A percentile compares a stretch with the other conserved stretches of the same genome.
These are phyloP conservation scores for Drosophila maculinotata DNA, from an alignment of 2,888 invertebrate genomes.

Conservation along the genomic window DNA sequence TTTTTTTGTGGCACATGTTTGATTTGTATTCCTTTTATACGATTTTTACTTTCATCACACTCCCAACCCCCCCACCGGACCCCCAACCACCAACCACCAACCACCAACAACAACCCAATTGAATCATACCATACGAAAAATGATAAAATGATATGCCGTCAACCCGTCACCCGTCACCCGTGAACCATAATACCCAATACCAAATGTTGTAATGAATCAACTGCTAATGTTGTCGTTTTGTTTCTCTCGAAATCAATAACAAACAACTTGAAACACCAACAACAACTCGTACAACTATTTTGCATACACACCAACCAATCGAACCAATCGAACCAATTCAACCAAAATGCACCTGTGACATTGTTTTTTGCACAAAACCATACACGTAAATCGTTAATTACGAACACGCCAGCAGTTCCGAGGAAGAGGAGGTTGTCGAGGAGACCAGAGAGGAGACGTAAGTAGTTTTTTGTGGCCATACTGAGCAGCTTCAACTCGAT, in stretches of 20 bases:
- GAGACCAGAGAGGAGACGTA: conserved; percentile 84
- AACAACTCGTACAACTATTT: conserved; percentile 40
- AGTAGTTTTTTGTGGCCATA: conserved; percentile 78
- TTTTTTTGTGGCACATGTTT: conserved; percentile 60
- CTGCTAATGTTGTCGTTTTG: conserved; percentile 72
- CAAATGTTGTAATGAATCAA: conserved; percentile 52
- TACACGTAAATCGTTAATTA: conserved; percentile 66
- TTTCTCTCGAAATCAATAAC: conserved; percentile 61
- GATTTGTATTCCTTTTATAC: conserved; percentile 69
- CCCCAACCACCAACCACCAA: conserved; percentile 8
- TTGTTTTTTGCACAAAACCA: conserved; percentile 63
- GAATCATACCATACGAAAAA: conserved; percentile 1
- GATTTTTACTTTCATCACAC: conserved; percentile 55
- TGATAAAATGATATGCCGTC: conserved; percentile 13
- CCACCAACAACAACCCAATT: conserved; percentile 18
- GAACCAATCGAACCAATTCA: conserved; percentile 23
- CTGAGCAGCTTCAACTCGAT: conserved; percentile 60
- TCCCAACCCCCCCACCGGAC: conserved; percentile 12
- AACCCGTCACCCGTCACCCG: conserved; percentile 24
- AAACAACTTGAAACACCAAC: conserved; percentile 51
- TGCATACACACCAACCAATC: conserved; percentile 45
- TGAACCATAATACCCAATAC: conserved; percentile 18
- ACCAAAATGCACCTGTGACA: conserved; percentile 54
- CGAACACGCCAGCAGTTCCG: conserved; percentile 83
- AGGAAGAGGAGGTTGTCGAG: conserved; percentile 85